phyloP scores from a whole-genome alignment of 1,140 invertebrate species.

The Calycopis cecrops region DNA sequence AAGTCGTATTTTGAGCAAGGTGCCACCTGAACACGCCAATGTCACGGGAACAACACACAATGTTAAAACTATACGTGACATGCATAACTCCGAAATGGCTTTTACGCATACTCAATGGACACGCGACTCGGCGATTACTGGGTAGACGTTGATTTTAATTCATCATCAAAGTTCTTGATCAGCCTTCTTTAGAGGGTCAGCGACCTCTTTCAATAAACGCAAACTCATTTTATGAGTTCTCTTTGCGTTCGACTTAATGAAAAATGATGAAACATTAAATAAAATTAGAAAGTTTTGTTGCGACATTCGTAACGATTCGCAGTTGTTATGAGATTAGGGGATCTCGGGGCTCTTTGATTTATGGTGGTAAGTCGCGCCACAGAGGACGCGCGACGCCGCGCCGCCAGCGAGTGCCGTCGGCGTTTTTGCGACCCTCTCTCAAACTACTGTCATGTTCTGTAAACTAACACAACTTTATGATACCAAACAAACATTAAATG shows the following conservation, averaged over 20 bases:
- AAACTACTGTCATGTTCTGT: slow-evolving; percentile 36
- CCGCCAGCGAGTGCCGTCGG: slow-evolving; percentile 44
- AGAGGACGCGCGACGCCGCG: slow-evolving; percentile 32
- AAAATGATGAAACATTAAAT: slow-evolving; percentile 24
- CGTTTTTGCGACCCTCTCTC: slow-evolving; percentile 55
- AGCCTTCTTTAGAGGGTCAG: not conserved
- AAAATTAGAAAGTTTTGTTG: slow-evolving; percentile 33
- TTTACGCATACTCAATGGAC: slow-evolving; percentile 27
- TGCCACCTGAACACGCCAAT: slow-evolving; percentile 56
- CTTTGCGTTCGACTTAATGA: not conserved
- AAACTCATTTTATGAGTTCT: not conserved
- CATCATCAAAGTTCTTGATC: too few relatives aligned
- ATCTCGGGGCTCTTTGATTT: slow-evolving; percentile 65
- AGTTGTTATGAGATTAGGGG: slow-evolving; percentile 39
- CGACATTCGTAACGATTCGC: slow-evolving; percentile 35
- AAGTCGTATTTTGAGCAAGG: slow-evolving; percentile 61
- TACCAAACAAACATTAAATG: slow-evolving; percentile 30
- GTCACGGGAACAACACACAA: slow-evolving; percentile 48
- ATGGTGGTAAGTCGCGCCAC: slow-evolving; percentile 56
- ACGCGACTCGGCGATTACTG: slow-evolving; percentile 31
- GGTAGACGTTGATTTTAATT: slow-evolving; percentile 18
- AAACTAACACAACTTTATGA: slow-evolving; percentile 46
- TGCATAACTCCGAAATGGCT: slow-evolving; percentile 31
- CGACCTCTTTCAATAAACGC: too few relatives aligned
- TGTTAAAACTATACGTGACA: slow-evolving; percentile 38